Evolutionary conservation across 2,888 invertebrate genomes (phyloP).

Genomic region (Dimorphilus gyrociliatus): DNA sequence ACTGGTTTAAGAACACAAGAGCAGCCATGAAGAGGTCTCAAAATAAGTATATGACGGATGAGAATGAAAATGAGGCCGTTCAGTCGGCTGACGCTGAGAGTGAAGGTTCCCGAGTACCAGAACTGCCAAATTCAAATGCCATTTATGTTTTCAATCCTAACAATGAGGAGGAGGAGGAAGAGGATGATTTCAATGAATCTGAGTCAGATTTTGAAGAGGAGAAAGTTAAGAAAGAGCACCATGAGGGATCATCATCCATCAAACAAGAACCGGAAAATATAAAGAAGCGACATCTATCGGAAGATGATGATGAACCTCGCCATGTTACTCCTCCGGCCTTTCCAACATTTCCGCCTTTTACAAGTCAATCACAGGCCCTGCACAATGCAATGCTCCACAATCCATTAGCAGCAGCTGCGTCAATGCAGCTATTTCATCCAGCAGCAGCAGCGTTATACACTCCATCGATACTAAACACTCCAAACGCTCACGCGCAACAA

Average conservation of each 20-base stretch:
- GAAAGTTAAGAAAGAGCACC: slow-evolving; percentile 13
- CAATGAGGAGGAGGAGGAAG: slow-evolving; percentile 7
- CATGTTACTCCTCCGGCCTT: too few species aligned
- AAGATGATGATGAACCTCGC: neutral
- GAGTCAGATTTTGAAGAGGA: slow-evolving; percentile 12
- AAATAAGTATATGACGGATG: slow-evolving; percentile 13
- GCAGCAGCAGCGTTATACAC: too few species aligned
- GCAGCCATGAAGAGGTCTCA: slow-evolving; percentile 47
- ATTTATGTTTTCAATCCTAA: slow-evolving; percentile 30
- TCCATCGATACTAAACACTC: too few species aligned
- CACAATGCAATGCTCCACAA: too few species aligned
- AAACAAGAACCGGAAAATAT: slow-evolving; percentile 7
- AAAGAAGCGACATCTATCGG: slow-evolving; percentile 4
- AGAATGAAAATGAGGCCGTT: slow-evolving; percentile 12
- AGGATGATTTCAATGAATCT: slow-evolving; percentile 10
- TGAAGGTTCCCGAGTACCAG: slow-evolving; percentile 11
- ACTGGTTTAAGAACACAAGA: slow-evolving; percentile 78
- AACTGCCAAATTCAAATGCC: slow-evolving; percentile 31
- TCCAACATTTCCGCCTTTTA: too few species aligned
- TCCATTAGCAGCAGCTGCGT: too few species aligned
- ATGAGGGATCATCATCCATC: too few species aligned
- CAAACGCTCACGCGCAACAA: too few species aligned
- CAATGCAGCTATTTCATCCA: slow-evolving; percentile 2
- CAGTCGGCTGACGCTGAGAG: neutral
- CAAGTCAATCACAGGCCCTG: too few species aligned